phyloP scores from a whole-genome alignment of 2,797 vertebrate genomes.

The Tapera naevia region DNA sequence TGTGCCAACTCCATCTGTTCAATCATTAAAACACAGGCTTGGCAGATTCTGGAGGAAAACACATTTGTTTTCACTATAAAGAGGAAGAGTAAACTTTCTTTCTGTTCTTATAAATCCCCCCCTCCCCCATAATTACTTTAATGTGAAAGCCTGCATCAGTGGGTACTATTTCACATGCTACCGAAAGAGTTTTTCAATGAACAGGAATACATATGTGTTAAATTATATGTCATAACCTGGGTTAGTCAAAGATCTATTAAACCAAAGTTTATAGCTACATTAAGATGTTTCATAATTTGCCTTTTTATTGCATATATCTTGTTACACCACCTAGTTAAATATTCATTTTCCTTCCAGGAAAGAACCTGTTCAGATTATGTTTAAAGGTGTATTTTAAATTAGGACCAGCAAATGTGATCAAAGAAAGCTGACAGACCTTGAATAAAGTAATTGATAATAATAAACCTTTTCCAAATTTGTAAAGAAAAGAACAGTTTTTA shows the following conservation, averaged over 20 bases:
- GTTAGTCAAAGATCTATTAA: background rate
- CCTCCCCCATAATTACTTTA: slow-evolving; percentile 38
- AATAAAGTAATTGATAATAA: background rate
- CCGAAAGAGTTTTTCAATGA: background rate
- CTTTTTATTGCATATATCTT: background rate
- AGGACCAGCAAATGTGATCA: background rate
- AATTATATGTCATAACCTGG: background rate
- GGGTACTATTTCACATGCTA: background rate
- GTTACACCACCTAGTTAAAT: background rate
- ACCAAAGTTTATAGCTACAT: background rate
- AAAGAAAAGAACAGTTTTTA: background rate
- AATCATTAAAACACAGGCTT: slow-evolving; percentile 73
- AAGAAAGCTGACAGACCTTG: background rate
- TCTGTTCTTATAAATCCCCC: slow-evolving; percentile 32
- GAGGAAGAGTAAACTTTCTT: slow-evolving; percentile 72
- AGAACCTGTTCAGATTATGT: background rate
- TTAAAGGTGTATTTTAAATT: background rate
- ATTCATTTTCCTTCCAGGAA: background rate
- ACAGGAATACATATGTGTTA: background rate
- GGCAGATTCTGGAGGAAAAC: slow-evolving; percentile 74
- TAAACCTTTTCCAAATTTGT: background rate
- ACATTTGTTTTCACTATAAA: slow-evolving; percentile 77
- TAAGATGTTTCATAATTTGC: background rate
- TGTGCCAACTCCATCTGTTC: slow-evolving; percentile 78
- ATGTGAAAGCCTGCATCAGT: slow-evolving; percentile 9